A percentile compares a stretch with the other conserved stretches of the same genome.
Evolutionary conservation across 1,140 invertebrate species (phyloP).

Genomic region (Drosophila sp.): DNA sequence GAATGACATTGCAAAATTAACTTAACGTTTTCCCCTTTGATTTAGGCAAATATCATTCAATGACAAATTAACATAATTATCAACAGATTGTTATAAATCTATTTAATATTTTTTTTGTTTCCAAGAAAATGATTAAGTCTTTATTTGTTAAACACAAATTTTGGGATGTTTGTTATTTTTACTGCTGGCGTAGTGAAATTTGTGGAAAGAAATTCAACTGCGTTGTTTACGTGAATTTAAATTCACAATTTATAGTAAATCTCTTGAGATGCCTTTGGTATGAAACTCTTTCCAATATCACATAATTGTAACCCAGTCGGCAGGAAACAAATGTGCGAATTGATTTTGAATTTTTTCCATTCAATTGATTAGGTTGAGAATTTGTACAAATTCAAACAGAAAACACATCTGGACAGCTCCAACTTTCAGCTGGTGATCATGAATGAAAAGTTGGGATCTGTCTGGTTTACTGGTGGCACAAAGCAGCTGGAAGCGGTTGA

Average conservation of each 20-base stretch:
- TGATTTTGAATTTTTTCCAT: conserved; percentile 66
- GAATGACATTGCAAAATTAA: neutral
- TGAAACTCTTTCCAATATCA: too few relatives aligned
- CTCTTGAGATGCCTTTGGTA: too few relatives aligned
- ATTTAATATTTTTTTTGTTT: conserved; percentile 27
- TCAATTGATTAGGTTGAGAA: neutral
- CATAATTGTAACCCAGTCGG: too few relatives aligned
- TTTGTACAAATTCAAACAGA: neutral
- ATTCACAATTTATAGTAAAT: too few relatives aligned
- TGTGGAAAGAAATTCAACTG: too few relatives aligned
- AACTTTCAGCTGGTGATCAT: conserved; percentile 12
- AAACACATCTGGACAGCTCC: neutral
- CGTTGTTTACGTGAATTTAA: too few relatives aligned
- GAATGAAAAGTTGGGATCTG: conserved; percentile 64
- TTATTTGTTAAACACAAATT: conserved; percentile 10
- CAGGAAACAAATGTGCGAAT: conserved; percentile 44
- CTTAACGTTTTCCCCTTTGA: neutral
- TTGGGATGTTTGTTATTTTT: conserved; percentile 1
- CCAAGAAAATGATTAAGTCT: conserved; percentile 31
- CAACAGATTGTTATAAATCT: conserved; percentile 28
- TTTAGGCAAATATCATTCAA: conserved; percentile 1
- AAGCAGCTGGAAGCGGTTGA: conserved; percentile 68
- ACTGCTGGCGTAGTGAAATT: neutral
- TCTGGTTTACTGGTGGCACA: conserved; percentile 55
- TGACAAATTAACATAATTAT: conserved; percentile 46